A percentile compares a stretch with the other conserved stretches of the same genome.
phyloP scores from a whole-genome alignment of 2,797 vertebrate species.

The Moxostoma hubbsi region DNA sequence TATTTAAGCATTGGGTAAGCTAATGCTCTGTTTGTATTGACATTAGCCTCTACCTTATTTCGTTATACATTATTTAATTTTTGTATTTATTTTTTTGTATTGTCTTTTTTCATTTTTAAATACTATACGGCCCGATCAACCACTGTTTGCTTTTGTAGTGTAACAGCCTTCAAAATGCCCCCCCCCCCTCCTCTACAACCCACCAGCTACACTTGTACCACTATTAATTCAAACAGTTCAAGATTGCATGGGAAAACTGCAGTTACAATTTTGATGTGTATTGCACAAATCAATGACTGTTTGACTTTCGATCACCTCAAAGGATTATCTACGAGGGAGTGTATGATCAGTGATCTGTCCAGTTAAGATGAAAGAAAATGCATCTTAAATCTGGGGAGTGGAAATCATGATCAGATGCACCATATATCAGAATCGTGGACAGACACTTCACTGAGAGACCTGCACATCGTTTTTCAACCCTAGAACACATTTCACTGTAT shows the following conservation, averaged over 20 bases:
- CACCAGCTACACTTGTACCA: too few relatives aligned
- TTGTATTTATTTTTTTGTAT: too few relatives aligned
- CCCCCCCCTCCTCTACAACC: too few relatives aligned
- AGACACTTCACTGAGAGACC: conserved; percentile 58
- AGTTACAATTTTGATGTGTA: too few relatives aligned
- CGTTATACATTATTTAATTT: too few relatives aligned
- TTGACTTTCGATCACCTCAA: neutral
- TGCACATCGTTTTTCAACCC: conserved; percentile 71
- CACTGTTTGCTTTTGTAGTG: neutral
- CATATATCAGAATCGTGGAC: conserved; percentile 32
- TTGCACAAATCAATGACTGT: neutral
- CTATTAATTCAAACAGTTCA: neutral
- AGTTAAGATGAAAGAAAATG: neutral
- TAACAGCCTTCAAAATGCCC: too few relatives aligned
- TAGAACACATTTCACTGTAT: conserved; percentile 70
- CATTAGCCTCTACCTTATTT: too few relatives aligned
- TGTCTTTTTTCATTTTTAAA: too few relatives aligned
- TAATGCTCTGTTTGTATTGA: too few relatives aligned
- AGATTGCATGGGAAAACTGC: neutral
- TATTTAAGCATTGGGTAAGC: too few relatives aligned
- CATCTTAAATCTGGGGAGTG: neutral
- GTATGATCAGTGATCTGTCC: neutral
- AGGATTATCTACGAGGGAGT: neutral
- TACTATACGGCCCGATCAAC: too few relatives aligned
- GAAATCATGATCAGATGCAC: conserved; percentile 33